phyloP scores from a whole-genome alignment of 2,888 invertebrate species.

The Oscheius sp. region DNA sequence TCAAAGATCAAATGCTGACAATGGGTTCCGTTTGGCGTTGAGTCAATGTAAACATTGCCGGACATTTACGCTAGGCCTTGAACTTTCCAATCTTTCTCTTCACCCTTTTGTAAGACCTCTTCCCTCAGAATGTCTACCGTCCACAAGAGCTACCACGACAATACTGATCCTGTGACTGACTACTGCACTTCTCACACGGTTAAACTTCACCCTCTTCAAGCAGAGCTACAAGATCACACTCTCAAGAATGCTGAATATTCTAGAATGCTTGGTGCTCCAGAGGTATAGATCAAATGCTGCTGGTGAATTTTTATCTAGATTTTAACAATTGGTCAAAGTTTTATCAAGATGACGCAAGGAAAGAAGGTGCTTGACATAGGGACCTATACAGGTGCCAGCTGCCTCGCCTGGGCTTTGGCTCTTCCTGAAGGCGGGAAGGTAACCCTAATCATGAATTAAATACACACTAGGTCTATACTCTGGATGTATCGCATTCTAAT shows the following conservation, averaged over 20 bases:
- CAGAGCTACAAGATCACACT: constrained; percentile 50
- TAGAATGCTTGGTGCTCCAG: constrained; percentile 59
- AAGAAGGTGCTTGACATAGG: constrained; percentile 57
- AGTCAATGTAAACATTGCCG: no score
- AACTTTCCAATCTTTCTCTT: no score
- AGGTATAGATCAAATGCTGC: no score
- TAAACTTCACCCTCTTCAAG: constrained; percentile 42
- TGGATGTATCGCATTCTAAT: constrained; percentile 44
- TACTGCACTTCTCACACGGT: constrained; percentile 51
- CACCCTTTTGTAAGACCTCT: no score
- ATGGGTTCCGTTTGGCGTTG: no score
- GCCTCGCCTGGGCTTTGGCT: constrained; percentile 71
- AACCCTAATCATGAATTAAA: not conserved
- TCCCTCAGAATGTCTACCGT: constrained; percentile 13
- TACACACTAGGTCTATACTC: constrained; percentile 31
- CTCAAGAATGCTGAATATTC: constrained; percentile 36
- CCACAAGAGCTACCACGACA: constrained; percentile 46
- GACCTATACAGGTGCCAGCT: constrained; percentile 71
- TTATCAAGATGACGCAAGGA: constrained; percentile 49
- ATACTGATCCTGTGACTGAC: constrained; percentile 47
- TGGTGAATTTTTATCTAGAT: constrained; percentile 14
- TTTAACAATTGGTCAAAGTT: constrained; percentile 55
- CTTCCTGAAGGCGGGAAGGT: constrained; percentile 71
- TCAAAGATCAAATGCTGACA: no score
- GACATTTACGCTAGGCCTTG: no score